Evolutionary conservation across 2,113 vertebrate species (phyloP).

Genomic region (Paradisaea rubra): DNA sequence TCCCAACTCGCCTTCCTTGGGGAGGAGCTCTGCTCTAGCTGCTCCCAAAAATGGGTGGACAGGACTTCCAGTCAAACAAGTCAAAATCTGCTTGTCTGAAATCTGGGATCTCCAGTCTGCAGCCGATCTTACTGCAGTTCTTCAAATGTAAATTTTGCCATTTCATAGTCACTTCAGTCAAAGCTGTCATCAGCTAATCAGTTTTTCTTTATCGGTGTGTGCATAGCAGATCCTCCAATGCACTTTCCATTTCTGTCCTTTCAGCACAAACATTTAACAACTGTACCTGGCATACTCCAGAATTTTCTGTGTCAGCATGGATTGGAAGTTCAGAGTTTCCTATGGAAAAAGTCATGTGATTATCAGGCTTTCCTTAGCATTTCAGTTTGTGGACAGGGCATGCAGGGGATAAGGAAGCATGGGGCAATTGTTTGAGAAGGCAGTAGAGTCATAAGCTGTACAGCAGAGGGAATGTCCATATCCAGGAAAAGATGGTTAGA

Average conservation of each 20-base stretch:
- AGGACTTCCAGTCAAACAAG: background rate
- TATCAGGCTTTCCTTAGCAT: background rate
- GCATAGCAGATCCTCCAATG: background rate
- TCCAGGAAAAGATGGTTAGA: background rate
- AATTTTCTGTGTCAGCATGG: background rate
- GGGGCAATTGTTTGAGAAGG: background rate
- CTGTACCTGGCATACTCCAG: background rate
- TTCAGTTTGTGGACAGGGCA: background rate
- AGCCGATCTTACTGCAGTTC: background rate
- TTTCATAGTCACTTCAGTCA: background rate
- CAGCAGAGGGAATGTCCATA: background rate
- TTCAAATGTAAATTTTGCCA: background rate
- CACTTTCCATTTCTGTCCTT: background rate
- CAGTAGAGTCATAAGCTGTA: background rate
- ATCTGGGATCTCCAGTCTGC: background rate
- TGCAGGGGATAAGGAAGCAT: background rate
- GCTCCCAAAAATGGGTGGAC: background rate
- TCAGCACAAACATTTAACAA: background rate
- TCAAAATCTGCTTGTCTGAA: background rate
- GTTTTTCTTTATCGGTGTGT: background rate
- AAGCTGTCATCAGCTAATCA: background rate
- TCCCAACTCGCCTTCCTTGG: background rate
- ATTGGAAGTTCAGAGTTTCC: background rate
- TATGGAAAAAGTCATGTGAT: background rate
- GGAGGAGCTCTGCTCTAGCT: background rate